Base-by-base conservation (phyloP, 2,797 vertebrate species). In the Eupleurogrammus muticus region DNA sequence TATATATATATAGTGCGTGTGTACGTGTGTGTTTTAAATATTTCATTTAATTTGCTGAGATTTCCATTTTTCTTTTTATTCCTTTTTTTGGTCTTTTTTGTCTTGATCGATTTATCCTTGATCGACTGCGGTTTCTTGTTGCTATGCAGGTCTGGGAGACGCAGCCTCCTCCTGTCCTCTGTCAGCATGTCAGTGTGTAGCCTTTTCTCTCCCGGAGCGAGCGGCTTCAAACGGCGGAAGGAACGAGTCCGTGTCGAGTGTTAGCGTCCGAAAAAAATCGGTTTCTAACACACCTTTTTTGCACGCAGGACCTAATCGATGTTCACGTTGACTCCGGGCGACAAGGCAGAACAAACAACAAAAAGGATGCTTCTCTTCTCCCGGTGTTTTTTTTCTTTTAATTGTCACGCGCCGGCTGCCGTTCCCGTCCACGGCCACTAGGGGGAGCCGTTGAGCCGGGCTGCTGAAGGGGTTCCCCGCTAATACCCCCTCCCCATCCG, bases 91-190 rank as follows among this genome's bases (percentile, higher is more conserved):
- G n/a, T n/a, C 35, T 19, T 46, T 54, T 52, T 10, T 20, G 19
- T 48, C 14, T 44, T 10, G 12, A 92, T 92, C 92, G 90, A 93
- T 86, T 80, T 79, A 73, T 86, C 89, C 19, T 79, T 2, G 64
- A 85, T 94, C 91, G 90, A 90, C 87, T 94, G 89, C 87, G 73
- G 73, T 82, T 86, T 90, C 91, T 94, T 94, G 93, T 94, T 94
- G 93, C 93, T 92, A 92, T 92, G 93, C 93, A 90, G 90, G 86
- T 87, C 89, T 83, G 75, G 47, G 58, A 75, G 80, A 89, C 78
- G 80, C 85, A 75, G 73, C 64, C 72, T 77, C 55, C 63, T 28
- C 28, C 6, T 6, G 28, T 28, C 28, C 28, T 28, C 28, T 62
- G 34, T 60, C 81, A 40, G 23, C 57, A 51, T 67, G n/a, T n/a